These are phyloP conservation scores for Andrena haemorrhoa DNA, from an alignment of 2,888 invertebrate genomes.

Conservation along the genomic window DNA sequence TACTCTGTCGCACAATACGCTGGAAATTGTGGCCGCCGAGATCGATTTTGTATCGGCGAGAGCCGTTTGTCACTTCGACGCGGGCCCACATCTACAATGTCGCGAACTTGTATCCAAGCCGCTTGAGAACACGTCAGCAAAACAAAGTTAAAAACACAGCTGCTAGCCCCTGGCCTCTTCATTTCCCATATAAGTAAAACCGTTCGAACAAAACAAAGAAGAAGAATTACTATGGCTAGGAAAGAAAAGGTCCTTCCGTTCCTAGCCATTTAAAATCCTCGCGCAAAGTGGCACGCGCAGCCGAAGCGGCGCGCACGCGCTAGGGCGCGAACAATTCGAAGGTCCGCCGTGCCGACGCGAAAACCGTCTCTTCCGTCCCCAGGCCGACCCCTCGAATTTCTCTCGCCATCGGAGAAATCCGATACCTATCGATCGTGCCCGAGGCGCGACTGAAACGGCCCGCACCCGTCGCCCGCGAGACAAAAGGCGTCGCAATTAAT, in stretches of 20 bases:
- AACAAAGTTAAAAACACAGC: no score
- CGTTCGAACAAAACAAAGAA: no score
- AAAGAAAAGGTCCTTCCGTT: no score
- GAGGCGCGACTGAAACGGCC: conserved; percentile 43
- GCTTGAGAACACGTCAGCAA: no score
- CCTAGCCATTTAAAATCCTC: neutral
- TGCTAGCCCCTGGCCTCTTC: no score
- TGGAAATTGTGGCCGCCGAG: neutral
- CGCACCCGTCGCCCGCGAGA: conserved; percentile 44
- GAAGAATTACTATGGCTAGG: no score
- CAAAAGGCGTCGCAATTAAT: conserved; percentile 70
- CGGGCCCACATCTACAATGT: neutral
- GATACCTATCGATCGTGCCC: conserved; percentile 36
- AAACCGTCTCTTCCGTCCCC: no score
- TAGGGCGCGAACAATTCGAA: conserved; percentile 2
- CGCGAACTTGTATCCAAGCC: neutral
- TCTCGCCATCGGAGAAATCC: conserved; percentile 14
- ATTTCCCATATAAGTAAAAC: no score
- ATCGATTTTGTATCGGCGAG: neutral
- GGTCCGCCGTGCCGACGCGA: neutral
- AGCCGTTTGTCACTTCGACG: neutral
- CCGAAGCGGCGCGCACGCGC: neutral
- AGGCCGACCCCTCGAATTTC: neutral
- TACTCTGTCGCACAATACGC: neutral
- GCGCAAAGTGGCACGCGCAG: neutral